Conservation (phyloP, 1,140 invertebrate species). For the Bombus fervidus region DNA sequence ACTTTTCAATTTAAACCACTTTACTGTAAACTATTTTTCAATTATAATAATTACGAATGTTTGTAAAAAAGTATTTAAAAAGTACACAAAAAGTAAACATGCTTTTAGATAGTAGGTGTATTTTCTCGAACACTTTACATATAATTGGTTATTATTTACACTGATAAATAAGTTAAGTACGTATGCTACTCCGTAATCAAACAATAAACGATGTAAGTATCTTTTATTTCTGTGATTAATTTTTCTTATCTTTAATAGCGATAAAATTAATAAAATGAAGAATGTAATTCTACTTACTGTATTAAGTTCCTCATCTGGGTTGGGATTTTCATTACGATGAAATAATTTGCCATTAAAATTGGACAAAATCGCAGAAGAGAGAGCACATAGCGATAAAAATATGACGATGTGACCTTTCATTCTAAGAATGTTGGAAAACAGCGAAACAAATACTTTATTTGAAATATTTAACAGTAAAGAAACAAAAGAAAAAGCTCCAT, state of each 20-base stretch:
- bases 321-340: background rate
- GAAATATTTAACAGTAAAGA: background rate
- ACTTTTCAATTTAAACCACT: background rate
- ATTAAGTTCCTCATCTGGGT: slow-evolving; percentile 19
- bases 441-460: background rate
- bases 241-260: background rate
- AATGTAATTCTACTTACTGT: slow-evolving; percentile 39
- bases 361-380: background rate
- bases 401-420: slow-evolving; percentile 4
- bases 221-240: background rate
- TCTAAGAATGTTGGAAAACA: background rate
- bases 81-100: background rate
- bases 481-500: background rate
- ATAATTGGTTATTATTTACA: background rate
- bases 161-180: background rate
- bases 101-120: background rate
- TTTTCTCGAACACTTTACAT: background rate
- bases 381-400: background rate
- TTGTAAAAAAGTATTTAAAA: too few species aligned
- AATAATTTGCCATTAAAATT: background rate
- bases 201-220: background rate
- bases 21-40: background rate
- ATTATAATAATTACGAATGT: slow-evolving; percentile 7
- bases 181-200: background rate
- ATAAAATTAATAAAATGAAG: background rate